A percentile compares a stretch with the other conserved stretches of the same genome.
These are phyloP conservation scores for Dysidea cf. avara DNA, from an alignment of 37 sponge, comb jelly and placozoan genomes.

Conservation along the genomic window DNA sequence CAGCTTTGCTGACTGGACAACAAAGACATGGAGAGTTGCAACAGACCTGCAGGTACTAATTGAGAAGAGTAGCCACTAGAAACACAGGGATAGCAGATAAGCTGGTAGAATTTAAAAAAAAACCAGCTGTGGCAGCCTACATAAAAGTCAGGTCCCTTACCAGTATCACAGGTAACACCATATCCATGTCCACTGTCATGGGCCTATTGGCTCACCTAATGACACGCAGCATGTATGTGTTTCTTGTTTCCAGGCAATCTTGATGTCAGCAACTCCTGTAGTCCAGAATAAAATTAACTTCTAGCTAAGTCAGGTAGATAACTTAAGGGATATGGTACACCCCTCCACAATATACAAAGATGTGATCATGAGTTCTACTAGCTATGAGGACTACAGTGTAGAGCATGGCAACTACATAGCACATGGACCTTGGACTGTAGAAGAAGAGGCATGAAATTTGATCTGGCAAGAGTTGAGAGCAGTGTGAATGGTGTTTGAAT, in stretches of 20 bases:
- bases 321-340: constrained; percentile 5
- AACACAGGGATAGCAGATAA: too few species aligned
- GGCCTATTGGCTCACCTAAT: constrained; percentile 16
- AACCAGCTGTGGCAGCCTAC: too few species aligned
- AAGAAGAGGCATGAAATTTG: background rate
- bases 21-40: too few species aligned
- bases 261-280: constrained; percentile 9
- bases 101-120: too few species aligned
- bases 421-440: constrained; percentile 7
- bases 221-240: constrained; percentile 18
- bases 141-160: constrained; percentile 5
- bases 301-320: constrained; percentile 3
- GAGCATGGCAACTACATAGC: constrained; percentile 3
- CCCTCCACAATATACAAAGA: background rate
- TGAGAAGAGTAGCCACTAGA: too few species aligned
- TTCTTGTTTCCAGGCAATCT: background rate
- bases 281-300: constrained; percentile 13
- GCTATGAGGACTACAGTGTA: constrained; percentile 6
- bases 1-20: too few species aligned
- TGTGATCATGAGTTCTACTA: too few species aligned
- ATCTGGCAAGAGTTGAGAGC: constrained; percentile 37
- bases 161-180: constrained; percentile 12
- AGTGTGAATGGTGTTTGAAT: constrained; percentile 1
- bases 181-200: constrained; percentile 17
- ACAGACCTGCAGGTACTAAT: too few species aligned